These are phyloP conservation scores for Calephelis nemesis DNA, from an alignment of 1,140 invertebrate genomes.

Conservation along the genomic window DNA sequence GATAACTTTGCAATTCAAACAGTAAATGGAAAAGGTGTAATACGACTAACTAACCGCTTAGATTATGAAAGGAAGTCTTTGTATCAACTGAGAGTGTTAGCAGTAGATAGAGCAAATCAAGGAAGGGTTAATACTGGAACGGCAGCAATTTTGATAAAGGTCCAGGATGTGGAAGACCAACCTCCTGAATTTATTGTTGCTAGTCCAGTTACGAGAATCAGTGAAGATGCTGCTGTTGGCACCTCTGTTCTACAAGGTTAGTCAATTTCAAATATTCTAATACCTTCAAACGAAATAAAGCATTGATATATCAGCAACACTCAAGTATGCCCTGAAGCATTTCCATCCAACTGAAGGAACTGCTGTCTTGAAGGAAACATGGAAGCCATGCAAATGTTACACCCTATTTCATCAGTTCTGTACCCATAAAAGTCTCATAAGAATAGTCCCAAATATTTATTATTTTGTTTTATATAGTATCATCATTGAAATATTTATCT, in stretches of 20 bases:
- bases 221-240: conserved; percentile 90
- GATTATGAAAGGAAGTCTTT: conserved; percentile 94
- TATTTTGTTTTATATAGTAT: no score
- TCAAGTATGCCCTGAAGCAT: no score
- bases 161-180: conserved; percentile 93
- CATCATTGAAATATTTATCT: no score
- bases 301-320: no score
- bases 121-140: conserved; percentile 89
- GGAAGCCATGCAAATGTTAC: no score
- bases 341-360: no score
- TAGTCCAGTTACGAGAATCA: conserved; percentile 91
- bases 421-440: no score
- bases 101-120: conserved; percentile 91
- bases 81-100: conserved; percentile 91
- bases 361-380: no score
- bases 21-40: conserved; percentile 91
- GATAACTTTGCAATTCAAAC: conserved; percentile 90
- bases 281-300: no score
- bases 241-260: conserved; percentile 89
- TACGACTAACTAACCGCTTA: conserved; percentile 86
- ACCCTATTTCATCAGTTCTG: no score
- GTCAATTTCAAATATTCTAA: not conserved
- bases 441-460: no score
- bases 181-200: conserved; percentile 93
- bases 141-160: conserved; percentile 91